Percentiles rank a stretch among this genome's conserved stretches.
Evolutionary conservation across 2,113 vertebrate genomes (phyloP).

Genomic region (Polyodon spathula): DNA sequence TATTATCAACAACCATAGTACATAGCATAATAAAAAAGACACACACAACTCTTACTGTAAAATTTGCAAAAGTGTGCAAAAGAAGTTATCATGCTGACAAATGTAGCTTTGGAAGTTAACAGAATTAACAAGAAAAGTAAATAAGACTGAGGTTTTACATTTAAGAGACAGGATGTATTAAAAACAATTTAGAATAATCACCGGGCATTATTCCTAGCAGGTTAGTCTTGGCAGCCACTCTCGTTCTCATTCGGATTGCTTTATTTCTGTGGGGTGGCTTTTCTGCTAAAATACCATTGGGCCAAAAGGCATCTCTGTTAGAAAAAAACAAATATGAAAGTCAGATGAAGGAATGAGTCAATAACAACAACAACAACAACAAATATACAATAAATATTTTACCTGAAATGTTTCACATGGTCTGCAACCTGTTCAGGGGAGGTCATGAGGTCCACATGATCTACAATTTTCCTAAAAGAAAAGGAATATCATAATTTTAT

Average conservation of each 20-base stretch:
- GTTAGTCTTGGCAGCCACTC: conserved; percentile 90
- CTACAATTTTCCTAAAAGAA: conserved; percentile 87
- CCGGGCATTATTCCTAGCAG: conserved; percentile 95
- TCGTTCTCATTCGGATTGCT: conserved; percentile 86
- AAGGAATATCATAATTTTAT: no score
- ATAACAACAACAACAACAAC: no score
- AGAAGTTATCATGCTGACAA: no score
- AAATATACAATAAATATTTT: no score
- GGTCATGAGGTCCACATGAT: conserved; percentile 94
- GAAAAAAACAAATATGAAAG: conserved; percentile 23
- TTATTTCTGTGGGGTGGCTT: conserved; percentile 78
- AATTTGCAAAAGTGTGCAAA: no score
- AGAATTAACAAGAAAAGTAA: no score
- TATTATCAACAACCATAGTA: no score
- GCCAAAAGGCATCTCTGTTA: conserved; percentile 92
- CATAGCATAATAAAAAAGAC: no score
- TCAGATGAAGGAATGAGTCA: conserved; percentile 14
- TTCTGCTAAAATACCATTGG: conserved; percentile 93
- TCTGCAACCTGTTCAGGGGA: conserved; percentile 96
- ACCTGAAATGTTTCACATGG: conserved; percentile 96
- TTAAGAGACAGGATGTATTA: not conserved
- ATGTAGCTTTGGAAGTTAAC: no score
- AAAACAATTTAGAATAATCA: conserved; percentile 23
- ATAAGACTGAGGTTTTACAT: no score
- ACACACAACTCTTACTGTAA: no score